Conservation (phyloP, 2,888 invertebrate species). For the Acanthoscelides obtectus region DNA sequence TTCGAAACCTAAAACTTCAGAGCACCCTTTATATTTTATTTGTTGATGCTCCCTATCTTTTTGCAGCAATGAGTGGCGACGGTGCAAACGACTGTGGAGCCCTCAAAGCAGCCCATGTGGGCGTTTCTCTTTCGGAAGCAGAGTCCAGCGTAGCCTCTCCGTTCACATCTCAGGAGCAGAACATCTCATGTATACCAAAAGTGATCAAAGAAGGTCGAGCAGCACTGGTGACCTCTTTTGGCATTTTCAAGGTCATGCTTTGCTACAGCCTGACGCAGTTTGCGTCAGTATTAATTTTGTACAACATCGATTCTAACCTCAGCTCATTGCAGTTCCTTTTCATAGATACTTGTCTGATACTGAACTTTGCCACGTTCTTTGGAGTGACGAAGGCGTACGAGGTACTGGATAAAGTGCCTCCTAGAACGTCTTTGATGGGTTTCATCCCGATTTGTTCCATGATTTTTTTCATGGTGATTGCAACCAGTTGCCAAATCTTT, state of each 20-base stretch:
- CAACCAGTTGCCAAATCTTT: conserved; percentile 48
- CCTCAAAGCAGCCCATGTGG: conserved; percentile 86
- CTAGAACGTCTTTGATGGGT: conserved; percentile 52
- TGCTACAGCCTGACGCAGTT: conserved; percentile 92
- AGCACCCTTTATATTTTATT: too few relatives aligned
- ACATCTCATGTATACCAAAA: conserved; percentile 78
- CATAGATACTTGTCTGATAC: conserved; percentile 60
- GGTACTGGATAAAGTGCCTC: conserved; percentile 49
- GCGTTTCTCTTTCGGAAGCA: conserved; percentile 85
- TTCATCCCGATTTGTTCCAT: conserved; percentile 53
- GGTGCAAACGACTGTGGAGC: conserved; percentile 98
- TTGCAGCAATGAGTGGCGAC: conserved; percentile 90
- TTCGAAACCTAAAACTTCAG: too few relatives aligned
- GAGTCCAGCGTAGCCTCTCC: conserved; percentile 93
- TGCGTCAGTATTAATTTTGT: conserved; percentile 82
- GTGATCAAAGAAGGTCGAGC: conserved; percentile 86
- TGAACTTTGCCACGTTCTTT: conserved; percentile 60
- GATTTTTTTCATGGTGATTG: conserved; percentile 50
- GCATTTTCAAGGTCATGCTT: conserved; percentile 97
- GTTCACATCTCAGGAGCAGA: conserved; percentile 81
- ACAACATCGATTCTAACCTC: conserved; percentile 61
- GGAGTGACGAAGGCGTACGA: conserved; percentile 57
- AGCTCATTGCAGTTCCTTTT: conserved; percentile 62
- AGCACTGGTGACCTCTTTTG: conserved; percentile 93
- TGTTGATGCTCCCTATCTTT: conserved; percentile 6